Conservation (phyloP, 2,113 vertebrate genomes). For the Hymenochirus boettgeri region DNA sequence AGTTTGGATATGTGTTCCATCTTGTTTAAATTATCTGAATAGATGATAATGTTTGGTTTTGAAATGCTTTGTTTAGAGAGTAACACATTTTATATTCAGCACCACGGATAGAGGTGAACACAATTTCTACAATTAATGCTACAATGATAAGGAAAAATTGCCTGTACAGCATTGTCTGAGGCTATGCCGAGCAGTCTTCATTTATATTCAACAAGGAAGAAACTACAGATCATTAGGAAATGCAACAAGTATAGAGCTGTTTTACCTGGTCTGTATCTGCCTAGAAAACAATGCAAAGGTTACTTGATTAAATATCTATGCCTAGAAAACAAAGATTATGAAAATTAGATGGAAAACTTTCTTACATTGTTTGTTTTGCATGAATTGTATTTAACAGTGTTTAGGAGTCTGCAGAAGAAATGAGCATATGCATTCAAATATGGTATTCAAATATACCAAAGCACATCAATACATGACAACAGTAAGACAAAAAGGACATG, state of each 20-base stretch:
- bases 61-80: conserved; percentile 3
- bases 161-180: not conserved
- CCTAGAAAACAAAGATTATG: conserved; percentile 16
- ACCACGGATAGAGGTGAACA: conserved; percentile 27
- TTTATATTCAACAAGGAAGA: conserved; percentile 8
- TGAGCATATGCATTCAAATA: no score
- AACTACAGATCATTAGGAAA: conserved; percentile 3
- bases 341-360: conserved; percentile 28
- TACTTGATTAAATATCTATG: not conserved
- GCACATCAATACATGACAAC: not conserved
- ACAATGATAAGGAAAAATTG: no score
- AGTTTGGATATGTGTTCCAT: no score
- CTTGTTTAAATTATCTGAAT: no score
- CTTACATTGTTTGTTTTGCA: no score
- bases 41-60: not conserved
- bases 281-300: not conserved
- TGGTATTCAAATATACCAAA: no score
- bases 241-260: not conserved
- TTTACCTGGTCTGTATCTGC: not conserved
- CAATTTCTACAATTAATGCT: not conserved
- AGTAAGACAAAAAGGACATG: no score
- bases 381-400: no score
- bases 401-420: no score
- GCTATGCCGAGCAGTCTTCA: not conserved
- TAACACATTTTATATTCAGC: conserved; percentile 5